These are phyloP conservation scores for Synergus laeviventris DNA, from an alignment of 2,888 invertebrate genomes.

Conservation along the genomic window DNA sequence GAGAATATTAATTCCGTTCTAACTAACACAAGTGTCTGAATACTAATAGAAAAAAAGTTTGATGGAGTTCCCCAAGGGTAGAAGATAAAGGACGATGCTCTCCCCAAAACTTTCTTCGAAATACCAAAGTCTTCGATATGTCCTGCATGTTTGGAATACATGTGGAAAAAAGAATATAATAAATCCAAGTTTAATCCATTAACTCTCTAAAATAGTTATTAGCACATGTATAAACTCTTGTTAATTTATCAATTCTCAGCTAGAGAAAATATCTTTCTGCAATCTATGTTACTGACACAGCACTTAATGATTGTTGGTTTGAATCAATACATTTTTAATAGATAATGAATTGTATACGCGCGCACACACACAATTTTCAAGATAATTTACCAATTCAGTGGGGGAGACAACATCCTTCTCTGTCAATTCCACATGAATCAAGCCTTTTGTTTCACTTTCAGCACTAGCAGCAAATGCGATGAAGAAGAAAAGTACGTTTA, in stretches of 20 bases:
- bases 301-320: too few species aligned
- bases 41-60: constrained; percentile 18
- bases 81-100: background rate
- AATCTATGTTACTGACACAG: too few species aligned
- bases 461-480: constrained; percentile 10
- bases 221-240: too few species aligned
- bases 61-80: background rate
- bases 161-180: background rate
- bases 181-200: background rate
- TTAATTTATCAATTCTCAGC: too few species aligned
- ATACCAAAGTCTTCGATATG: background rate
- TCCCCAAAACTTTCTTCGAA: background rate
- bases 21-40: constrained; percentile 13
- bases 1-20: constrained; percentile 24
- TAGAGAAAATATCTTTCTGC: too few species aligned
- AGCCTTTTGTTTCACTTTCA: constrained; percentile 6
- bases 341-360: too few species aligned
- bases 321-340: too few species aligned
- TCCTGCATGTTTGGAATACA: background rate
- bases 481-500: constrained; percentile 16
- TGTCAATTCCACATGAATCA: constrained; percentile 24
- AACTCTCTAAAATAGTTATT: background rate
- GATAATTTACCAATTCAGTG: constrained; percentile 22
- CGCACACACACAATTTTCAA: background rate
- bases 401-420: constrained; percentile 20